These are phyloP conservation scores for Chydorus sphaericus DNA, from an alignment of 2,888 invertebrate genomes.

Conservation along the genomic window DNA sequence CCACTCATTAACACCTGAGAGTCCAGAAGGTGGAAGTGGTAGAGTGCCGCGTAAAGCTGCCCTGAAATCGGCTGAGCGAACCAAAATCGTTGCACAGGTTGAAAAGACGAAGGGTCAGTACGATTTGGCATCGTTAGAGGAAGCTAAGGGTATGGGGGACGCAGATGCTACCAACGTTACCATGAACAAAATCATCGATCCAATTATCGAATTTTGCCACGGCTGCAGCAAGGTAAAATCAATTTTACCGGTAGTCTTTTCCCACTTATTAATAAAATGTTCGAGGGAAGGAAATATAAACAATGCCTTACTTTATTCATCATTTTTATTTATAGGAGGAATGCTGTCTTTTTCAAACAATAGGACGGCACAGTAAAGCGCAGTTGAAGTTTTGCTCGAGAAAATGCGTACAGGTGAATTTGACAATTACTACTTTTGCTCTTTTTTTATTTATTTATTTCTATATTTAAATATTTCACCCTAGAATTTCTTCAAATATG, in stretches of 20 bases:
- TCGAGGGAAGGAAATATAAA: neutral
- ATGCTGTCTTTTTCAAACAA: neutral
- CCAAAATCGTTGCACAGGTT: neutral
- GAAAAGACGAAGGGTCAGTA: neutral
- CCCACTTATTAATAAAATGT: no score
- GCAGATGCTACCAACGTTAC: neutral
- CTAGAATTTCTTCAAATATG: neutral
- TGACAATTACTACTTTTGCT: no score
- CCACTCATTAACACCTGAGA: neutral
- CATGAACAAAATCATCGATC: neutral
- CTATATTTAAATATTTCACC: no score
- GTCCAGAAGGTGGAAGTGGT: neutral
- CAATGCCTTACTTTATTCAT: neutral
- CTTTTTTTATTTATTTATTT: neutral
- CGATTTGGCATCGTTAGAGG: neutral
- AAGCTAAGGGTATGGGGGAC: neutral
- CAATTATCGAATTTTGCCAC: neutral
- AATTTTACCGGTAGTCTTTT: no score
- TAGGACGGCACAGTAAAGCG: neutral
- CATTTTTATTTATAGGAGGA: neutral
- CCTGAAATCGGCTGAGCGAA: neutral
- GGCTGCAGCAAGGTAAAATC: neutral
- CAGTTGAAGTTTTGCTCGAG: neutral
- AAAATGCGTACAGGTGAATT: neutral
- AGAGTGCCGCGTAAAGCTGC: constrained; percentile 1